phyloP scores from a whole-genome alignment of 2,797 vertebrate genomes.

The Coracias cyanogaster region DNA sequence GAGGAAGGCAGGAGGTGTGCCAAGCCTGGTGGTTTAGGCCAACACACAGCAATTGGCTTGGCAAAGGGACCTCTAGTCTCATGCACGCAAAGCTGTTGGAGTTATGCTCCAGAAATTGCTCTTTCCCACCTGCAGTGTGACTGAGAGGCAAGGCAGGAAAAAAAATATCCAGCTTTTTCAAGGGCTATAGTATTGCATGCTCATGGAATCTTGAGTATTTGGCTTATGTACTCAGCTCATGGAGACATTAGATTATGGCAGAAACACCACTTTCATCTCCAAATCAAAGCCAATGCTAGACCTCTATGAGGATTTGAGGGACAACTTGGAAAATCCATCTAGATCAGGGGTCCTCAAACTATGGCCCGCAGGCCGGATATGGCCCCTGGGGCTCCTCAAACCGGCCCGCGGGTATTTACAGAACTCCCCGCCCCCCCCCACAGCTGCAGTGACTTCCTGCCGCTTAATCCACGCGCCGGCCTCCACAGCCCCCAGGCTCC shows the following conservation, averaged over 20 bases:
- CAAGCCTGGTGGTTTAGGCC: neutral
- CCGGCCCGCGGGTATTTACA: no score
- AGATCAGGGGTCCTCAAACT: no score
- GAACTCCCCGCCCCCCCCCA: no score
- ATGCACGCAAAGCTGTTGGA: neutral
- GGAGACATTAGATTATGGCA: neutral
- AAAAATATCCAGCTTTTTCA: neutral
- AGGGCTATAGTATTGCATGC: neutral
- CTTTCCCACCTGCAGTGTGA: neutral
- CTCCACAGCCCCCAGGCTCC: no score
- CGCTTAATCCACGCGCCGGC: no score
- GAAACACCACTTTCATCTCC: neutral
- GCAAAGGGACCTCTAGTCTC: neutral
- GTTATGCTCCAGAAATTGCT: neutral
- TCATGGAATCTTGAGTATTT: neutral
- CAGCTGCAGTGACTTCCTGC: no score
- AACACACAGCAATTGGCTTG: neutral
- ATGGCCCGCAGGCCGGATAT: no score
- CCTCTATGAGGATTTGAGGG: neutral
- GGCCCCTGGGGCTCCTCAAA: no score
- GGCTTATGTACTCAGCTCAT: neutral
- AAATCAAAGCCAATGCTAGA: neutral
- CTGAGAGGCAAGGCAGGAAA: neutral
- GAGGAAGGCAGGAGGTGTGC: neutral
- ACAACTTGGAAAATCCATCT: neutral